Evolutionary conservation across 2,888 invertebrate species (phyloP).

Genomic region (Nipponacmea schrenckii): DNA sequence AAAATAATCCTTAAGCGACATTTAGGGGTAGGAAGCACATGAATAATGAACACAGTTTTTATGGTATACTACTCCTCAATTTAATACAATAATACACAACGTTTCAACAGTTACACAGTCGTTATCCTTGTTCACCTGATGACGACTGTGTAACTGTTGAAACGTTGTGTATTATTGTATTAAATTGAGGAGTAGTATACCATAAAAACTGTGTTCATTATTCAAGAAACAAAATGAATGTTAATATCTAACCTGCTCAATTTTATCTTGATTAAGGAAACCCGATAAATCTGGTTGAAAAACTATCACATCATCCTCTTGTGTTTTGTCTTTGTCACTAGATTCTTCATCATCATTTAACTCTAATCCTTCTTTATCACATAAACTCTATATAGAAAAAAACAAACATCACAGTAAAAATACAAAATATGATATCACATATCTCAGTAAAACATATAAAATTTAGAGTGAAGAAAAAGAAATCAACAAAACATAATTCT

Average conservation of each 20-base stretch:
- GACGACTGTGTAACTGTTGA: no score
- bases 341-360: neutral
- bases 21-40: no score
- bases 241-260: neutral
- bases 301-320: neutral
- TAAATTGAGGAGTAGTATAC: no score
- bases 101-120: no score
- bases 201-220: neutral
- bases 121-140: no score
- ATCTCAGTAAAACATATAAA: neutral
- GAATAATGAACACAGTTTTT: no score
- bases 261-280: neutral
- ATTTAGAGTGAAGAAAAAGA: no score
- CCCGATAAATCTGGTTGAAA: constrained; percentile 5
- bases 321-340: neutral
- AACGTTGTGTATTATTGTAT: no score
- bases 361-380: neutral
- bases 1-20: no score
- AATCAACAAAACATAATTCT: no score
- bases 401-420: neutral
- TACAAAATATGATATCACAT: neutral
- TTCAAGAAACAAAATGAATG: neutral
- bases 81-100: no score
- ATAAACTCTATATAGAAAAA: neutral
- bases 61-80: no score